Evolutionary conservation across 2,888 invertebrate species (phyloP), one percentile per base, ranked within the genome.

Genomic region (Caenorhabditis sp.): DNA sequence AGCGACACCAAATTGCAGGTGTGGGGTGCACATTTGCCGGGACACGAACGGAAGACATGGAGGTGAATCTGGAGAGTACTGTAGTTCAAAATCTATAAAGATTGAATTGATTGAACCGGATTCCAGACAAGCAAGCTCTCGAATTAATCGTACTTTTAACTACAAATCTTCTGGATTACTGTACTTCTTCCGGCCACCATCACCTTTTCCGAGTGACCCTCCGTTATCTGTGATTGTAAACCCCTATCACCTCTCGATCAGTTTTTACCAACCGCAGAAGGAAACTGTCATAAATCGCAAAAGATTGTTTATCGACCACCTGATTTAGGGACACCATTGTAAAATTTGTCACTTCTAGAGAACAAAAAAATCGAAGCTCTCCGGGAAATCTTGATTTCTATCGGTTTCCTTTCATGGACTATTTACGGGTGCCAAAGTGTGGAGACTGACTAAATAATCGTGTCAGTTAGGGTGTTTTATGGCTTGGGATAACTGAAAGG

Each of bases 211-310:
- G 22, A 49, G n/a, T n/a, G n/a, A n/a, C n/a, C n/a, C n/a, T 28
- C 59, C 35, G 41, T 41, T 61, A 61, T 41, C 41, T 38, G 61
- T 61, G 61, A 61, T 41, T 61, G 61, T 61, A 61, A 61, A 61
- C 16, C 41, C 16, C 61, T 61, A 61, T 61, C 61, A 61, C 38
- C 24, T 22, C 19, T 19, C 19, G 10, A 61, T 61, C 61, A 35
- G 35, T 61, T 61, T 35, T 38, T 24, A 24, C 31, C 61, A n/a
- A 59, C 35, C 35, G 19, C 58, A 58, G 24, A 41, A 61, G 61
- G 61, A 61, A 61, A 38, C 24, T 1, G 41, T 35, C 61, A 61
- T 41, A 58, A 58, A 58, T 19, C 58, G 7, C 19, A 26, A 56
- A 5, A 16, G 41, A 41, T 19, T 66, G 54, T 54, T 68, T 68